These are phyloP conservation scores for Sitta carolinensis DNA, from an alignment of 2,797 vertebrate genomes.

Conservation along the genomic window DNA sequence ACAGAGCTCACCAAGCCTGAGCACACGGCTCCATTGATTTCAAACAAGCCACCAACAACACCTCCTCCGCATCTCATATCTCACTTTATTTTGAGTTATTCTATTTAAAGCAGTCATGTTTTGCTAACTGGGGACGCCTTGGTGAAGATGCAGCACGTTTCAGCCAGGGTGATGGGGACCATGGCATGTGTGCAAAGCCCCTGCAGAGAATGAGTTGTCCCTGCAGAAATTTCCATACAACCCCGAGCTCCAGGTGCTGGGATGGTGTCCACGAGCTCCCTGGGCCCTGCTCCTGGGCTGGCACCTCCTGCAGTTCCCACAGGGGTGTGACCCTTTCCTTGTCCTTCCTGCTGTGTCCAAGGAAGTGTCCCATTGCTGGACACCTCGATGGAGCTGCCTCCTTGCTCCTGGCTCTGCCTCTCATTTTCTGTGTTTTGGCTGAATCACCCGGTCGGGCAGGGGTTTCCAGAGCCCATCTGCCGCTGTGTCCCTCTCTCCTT, in stretches of 20 bases:
- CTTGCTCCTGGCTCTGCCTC: neutral
- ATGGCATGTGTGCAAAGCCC: neutral
- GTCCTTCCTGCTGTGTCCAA: neutral
- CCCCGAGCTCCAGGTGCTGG: accelerated
- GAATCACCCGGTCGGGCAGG: neutral
- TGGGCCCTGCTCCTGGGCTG: neutral
- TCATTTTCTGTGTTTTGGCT: neutral
- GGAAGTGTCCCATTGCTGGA: neutral
- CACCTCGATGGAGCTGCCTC: neutral
- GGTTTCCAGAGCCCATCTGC: neutral
- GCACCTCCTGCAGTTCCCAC: accelerated
- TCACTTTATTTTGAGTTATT: neutral
- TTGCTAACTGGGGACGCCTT: neutral
- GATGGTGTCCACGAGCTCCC: neutral
- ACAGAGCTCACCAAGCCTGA: neutral
- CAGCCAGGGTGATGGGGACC: neutral
- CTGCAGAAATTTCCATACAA: neutral
- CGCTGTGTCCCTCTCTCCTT: neutral
- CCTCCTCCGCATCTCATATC: neutral
- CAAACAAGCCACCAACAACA: neutral
- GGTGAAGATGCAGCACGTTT: neutral
- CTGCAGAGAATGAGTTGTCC: neutral
- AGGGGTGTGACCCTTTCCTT: neutral
- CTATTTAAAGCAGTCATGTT: neutral
- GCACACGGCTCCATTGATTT: neutral